Conservation (phyloP, 2,113 vertebrate species). For the Tricholaema leucomelas region DNA sequence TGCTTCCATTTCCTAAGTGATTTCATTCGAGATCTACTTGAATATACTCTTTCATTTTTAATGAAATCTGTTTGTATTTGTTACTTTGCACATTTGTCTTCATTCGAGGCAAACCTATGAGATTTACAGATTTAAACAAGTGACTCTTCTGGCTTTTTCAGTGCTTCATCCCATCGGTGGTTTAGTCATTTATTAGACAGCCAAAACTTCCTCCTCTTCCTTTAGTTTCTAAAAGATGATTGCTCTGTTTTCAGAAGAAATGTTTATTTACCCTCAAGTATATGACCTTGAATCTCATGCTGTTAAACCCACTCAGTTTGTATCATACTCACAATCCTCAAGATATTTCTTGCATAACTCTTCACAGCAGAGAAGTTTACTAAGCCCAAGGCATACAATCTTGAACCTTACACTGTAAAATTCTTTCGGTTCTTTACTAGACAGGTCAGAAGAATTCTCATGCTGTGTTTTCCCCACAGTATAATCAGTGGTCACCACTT, state of each 20-base stretch:
- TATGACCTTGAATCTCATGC: not conserved
- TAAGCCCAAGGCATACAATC: not conserved
- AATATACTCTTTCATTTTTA: not conserved
- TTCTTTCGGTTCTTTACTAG: not conserved
- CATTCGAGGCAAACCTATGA: not conserved
- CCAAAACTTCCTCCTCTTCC: not conserved
- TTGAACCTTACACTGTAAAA: not conserved
- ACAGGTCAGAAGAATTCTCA: not conserved
- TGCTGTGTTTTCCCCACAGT: accelerated
- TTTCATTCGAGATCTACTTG: not conserved
- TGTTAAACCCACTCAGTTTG: not conserved
- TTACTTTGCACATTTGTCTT: not conserved
- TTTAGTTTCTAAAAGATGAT: not conserved
- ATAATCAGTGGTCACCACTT: not conserved
- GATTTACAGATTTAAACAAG: not conserved
- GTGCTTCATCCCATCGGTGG: not conserved
- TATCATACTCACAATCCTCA: not conserved
- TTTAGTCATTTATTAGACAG: not conserved
- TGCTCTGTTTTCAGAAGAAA: not conserved
- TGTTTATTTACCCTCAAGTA: not conserved
- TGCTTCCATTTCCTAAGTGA: not conserved
- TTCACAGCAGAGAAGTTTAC: not conserved
- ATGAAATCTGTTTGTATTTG: not conserved
- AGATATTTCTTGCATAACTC: not conserved
- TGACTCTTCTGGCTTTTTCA: not conserved